Conservation (phyloP, 2,113 vertebrate species). For the Ellobius talpinus region DNA sequence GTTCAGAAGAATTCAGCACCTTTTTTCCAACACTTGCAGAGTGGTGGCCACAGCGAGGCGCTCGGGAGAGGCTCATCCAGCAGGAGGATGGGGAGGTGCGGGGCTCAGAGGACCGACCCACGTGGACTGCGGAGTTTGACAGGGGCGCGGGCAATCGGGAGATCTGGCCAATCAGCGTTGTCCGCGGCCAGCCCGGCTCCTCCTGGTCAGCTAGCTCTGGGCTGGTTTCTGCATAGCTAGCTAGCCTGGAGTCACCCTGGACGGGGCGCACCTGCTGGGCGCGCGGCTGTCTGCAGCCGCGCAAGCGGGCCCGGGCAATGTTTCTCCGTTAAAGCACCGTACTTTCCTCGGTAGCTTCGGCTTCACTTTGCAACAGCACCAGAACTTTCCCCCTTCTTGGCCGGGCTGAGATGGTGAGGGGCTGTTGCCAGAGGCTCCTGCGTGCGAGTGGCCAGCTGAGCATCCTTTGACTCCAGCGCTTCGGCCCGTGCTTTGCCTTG, state of each 20-base stretch:
- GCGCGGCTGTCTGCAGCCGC: not conserved
- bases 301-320: fast-evolving
- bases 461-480: not conserved
- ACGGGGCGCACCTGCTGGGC: not conserved
- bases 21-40: not conserved
- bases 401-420: not conserved
- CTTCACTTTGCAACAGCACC: not conserved
- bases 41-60: slow-evolving; percentile 53
- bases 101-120: not conserved
- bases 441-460: not conserved
- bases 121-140: slow-evolving; percentile 38
- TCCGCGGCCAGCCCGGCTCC: not conserved
- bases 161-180: slow-evolving; percentile 65
- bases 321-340: not conserved
- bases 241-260: not conserved
- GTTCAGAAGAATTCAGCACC: not conserved
- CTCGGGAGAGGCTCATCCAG: not conserved
- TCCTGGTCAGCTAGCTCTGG: not conserved
- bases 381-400: not conserved
- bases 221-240: not conserved
- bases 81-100: not conserved
- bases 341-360: not conserved
- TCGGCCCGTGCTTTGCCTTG: not conserved
- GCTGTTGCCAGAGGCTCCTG: not conserved
- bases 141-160: not conserved